phyloP scores from a whole-genome alignment of 2,797 vertebrate species.

The Sorex maritimensis region DNA sequence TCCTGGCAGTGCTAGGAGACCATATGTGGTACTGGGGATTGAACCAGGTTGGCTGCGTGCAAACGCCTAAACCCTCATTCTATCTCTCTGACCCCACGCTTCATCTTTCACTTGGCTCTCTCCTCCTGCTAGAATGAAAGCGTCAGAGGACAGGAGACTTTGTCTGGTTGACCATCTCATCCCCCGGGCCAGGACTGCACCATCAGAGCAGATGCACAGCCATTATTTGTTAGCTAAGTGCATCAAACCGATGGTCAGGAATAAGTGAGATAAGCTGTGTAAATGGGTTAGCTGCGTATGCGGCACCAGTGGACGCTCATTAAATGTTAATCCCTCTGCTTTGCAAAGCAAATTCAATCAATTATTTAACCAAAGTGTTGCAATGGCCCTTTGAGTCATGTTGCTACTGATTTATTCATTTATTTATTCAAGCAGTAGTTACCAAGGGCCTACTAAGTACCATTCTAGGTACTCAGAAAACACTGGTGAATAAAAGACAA shows the following conservation, averaged over 20 bases:
- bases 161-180: not conserved
- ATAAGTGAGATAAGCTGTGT: not conserved
- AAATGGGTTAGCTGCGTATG: not conserved
- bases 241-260: not conserved
- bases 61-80: not conserved
- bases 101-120: not conserved
- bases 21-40: too few relatives aligned
- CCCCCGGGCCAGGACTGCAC: not conserved
- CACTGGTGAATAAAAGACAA: not conserved
- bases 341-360: slow-evolving; percentile 57
- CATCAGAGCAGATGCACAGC: not conserved
- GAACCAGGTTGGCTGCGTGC: too few relatives aligned
- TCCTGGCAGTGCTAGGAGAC: too few relatives aligned
- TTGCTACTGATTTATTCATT: slow-evolving; percentile 36
- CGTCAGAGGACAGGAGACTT: not conserved
- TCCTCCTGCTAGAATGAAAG: slow-evolving; percentile 11
- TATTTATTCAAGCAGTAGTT: slow-evolving; percentile 50
- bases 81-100: not conserved
- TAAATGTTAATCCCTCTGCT: slow-evolving; percentile 36
- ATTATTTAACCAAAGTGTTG: slow-evolving; percentile 28
- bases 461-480: not conserved
- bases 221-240: not conserved
- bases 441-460: not conserved
- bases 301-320: not conserved
- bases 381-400: slow-evolving; percentile 16